Base-by-base conservation (phyloP, 92 coral and sea anemone genomes). In the Actinostola sp. region DNA sequence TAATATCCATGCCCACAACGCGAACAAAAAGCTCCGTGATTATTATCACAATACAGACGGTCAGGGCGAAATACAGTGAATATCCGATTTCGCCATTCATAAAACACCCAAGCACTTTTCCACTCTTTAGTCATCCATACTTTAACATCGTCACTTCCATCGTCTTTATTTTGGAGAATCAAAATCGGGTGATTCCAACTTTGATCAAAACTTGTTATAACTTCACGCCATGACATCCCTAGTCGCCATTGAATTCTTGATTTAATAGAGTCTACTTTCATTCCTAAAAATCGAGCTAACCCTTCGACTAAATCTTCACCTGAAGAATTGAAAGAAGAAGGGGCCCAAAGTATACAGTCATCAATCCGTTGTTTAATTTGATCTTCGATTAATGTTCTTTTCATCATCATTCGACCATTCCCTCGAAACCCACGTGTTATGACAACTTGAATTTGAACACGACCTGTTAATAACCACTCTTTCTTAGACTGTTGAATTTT, bases 401-500 rank as follows among this genome's bases (percentile, higher is more conserved):
- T 6, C 13, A 12, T n/a, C 21, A 12, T 52, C 59, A 52, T 52
- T 52, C 59, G 16, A 8, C 59, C 59, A 12, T 52, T n/a, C 16
- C 59, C 59, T n/a, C 27, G 9, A 17, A 52, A 16, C 12, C 59
- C 59, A 8, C 29, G 16, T 21, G 59, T 52, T 1, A 52, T 23
- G 8, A 26, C 21, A 26, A 52, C 59, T 52, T 36, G 4, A 36
- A 52, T 23, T 16, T n/a, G 8, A 12, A 52, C 59, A 52, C 21
- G 59, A n/a, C 27, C 26, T 21, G 16, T 26, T 8, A 52, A 16
- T n/a, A 52, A n/a, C 59, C 59, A 52, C 21, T 52, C 27, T 52
- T 52, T 52, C 59, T 52, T 52, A 52, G 25, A 21, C 21, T 52
- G 59, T 52, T 52, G 59, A 16, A 52, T 52, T 26, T 52, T 13